Evolutionary conservation across 2,888 invertebrate species (phyloP), one percentile per base, ranked within the genome.

Genomic region (Xestia rhomboidea): DNA sequence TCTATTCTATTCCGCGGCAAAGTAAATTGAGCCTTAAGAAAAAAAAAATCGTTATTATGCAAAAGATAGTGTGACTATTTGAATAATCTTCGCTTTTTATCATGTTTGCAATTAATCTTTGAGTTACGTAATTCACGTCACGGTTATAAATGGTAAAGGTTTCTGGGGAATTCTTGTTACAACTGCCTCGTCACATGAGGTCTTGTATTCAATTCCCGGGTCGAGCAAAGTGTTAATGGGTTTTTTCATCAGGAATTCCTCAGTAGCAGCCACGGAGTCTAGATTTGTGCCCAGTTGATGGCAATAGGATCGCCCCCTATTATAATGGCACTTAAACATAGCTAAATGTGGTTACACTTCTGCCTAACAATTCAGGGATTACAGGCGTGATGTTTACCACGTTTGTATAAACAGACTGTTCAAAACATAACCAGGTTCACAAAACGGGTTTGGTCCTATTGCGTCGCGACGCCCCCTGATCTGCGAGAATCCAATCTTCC

Each of bases 41-140:
- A 70, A 71, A 38, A 57, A 60, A 0, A 30, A 46, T 57, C 13
- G 34, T 49, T 66, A 44, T 66, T 63, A 83, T 74, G 74, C 68
- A 73, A 75, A 83, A 79, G n/a, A 70, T 68, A 77, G 49, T 72
- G 68, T 70, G 72, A 77, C 60, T 81, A 73, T 82, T 85, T 75
- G 63, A 82, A 82, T 74, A 79, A 75, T 75, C 67, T 64, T 64
- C 63, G 54, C 49, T 85, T 85, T 85, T 71, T 80, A 77, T 75
- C 85, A 54, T 85, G 66, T 68, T 73, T 70, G 44, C 60, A 75
- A 79, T 76, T 78, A 75, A 82, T 84, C 63, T 75, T 70, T 63
- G 34, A 4, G 49, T 51, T 73, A 76, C 51, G 67, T 76, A 68
- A 77, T 74, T 73, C 38, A 46, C 54, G 60, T 68, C 38, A 73